Evolutionary conservation across 2,888 invertebrate species (phyloP).

Genomic region (Drosophila infuscata): DNA sequence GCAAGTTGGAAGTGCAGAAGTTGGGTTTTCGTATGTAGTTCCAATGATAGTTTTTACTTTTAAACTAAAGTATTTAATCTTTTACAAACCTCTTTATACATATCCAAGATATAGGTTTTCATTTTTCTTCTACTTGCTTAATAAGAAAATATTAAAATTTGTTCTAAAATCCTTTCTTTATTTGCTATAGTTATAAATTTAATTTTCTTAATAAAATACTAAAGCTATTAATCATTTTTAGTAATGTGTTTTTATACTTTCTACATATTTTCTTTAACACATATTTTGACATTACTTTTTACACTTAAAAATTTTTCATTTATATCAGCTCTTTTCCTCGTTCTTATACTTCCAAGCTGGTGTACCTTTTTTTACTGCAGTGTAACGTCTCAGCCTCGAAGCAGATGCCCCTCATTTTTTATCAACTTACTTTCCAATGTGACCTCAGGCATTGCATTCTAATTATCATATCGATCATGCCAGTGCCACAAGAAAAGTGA

Average conservation of each 20-base stretch:
- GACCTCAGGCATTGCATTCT: constrained; percentile 68
- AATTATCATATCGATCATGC: constrained; percentile 79
- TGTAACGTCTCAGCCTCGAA: constrained; percentile 13
- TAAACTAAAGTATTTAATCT: neutral
- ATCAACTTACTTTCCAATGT: constrained; percentile 28
- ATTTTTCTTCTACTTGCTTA: neutral
- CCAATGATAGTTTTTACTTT: neutral
- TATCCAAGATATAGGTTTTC: neutral
- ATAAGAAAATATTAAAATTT: neutral
- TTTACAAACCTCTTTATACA: neutral
- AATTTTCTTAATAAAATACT: too few species aligned
- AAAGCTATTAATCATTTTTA: neutral
- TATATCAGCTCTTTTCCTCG: neutral
- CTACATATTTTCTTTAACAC: neutral
- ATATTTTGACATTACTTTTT: too few species aligned
- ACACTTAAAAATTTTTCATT: too few species aligned
- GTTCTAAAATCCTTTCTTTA: neutral
- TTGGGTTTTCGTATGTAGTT: neutral
- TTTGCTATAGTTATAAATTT: rapidly evolving
- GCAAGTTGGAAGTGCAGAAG: neutral
- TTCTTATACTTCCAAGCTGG: neutral
- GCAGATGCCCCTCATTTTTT: constrained; percentile 54
- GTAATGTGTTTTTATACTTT: neutral
- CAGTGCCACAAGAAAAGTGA: constrained; percentile 59
- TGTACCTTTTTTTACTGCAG: constrained; percentile 14